Evolutionary conservation across 2,113 vertebrate species (phyloP).

Genomic region (Clinocottus analis): DNA sequence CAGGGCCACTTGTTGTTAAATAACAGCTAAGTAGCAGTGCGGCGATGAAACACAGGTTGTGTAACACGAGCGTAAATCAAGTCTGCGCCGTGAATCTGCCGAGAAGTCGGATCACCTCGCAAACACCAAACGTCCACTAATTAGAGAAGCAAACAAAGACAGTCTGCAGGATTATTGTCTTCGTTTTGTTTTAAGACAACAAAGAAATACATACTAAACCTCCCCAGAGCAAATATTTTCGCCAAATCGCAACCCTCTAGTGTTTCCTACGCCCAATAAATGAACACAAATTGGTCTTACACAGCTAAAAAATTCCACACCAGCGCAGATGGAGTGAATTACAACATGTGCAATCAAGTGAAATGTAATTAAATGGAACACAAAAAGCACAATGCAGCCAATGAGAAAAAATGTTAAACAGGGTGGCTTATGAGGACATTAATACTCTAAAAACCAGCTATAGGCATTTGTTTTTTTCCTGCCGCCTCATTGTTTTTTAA

Average conservation of each 20-base stretch:
- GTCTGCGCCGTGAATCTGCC: slow-evolving; percentile 26
- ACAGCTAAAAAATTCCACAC: slow-evolving; percentile 51
- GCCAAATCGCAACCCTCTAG: slow-evolving; percentile 29
- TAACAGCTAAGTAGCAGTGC: slow-evolving; percentile 53
- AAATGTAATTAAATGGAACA: slow-evolving; percentile 68
- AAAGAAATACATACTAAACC: slow-evolving; percentile 9
- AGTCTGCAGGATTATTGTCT: background rate
- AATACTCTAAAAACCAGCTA: slow-evolving; percentile 54
- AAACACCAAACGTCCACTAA: slow-evolving; percentile 13
- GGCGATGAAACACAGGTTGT: slow-evolving; percentile 36
- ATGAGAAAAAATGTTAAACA: slow-evolving; percentile 41
- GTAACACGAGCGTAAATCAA: slow-evolving; percentile 48
- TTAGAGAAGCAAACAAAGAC: slow-evolving; percentile 13
- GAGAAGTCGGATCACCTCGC: slow-evolving; percentile 30
- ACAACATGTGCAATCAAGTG: slow-evolving; percentile 59
- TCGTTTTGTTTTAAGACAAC: background rate
- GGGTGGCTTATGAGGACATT: slow-evolving; percentile 54
- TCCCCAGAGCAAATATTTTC: slow-evolving; percentile 16
- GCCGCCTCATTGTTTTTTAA: slow-evolving; percentile 47
- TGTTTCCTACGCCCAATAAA: slow-evolving; percentile 42
- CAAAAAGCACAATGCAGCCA: slow-evolving; percentile 49
- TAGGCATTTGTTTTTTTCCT: slow-evolving; percentile 24
- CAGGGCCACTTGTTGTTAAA: slow-evolving; percentile 51
- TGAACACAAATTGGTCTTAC: slow-evolving; percentile 39
- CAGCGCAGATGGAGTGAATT: slow-evolving; percentile 70